These are phyloP conservation scores for Pygoscelis antarcticus DNA, from an alignment of 2,113 vertebrate species.

Conservation along the genomic window DNA sequence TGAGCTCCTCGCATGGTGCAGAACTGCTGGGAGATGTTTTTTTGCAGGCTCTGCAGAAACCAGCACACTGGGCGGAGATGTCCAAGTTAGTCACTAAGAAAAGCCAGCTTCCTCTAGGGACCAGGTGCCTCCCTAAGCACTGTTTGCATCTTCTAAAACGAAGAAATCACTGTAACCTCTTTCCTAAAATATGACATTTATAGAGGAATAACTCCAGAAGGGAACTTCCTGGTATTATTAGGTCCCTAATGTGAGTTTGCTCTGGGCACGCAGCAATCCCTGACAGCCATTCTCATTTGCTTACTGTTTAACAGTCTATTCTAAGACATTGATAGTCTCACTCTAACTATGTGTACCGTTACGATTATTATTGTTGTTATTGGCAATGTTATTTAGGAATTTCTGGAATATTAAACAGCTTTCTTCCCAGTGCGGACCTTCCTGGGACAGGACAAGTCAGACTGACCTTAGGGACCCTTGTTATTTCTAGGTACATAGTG, in stretches of 20 bases:
- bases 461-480: background rate
- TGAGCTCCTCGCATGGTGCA: background rate
- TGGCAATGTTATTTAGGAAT: background rate
- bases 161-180: background rate
- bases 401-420: background rate
- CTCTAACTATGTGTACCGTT: background rate
- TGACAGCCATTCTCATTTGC: background rate
- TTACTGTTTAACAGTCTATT: background rate
- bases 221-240: background rate
- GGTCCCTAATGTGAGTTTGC: background rate
- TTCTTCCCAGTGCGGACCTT: background rate
- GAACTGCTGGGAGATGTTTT: background rate
- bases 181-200: background rate
- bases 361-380: background rate
- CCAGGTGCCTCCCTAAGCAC: background rate
- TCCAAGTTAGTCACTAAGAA: background rate
- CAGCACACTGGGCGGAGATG: background rate
- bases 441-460: background rate
- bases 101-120: background rate
- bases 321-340: background rate
- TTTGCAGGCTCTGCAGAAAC: background rate
- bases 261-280: background rate
- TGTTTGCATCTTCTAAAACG: background rate
- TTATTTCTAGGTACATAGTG: background rate
- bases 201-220: background rate